Conservation (phyloP, 2,888 invertebrate species). For the Eurytoma adleriae region DNA sequence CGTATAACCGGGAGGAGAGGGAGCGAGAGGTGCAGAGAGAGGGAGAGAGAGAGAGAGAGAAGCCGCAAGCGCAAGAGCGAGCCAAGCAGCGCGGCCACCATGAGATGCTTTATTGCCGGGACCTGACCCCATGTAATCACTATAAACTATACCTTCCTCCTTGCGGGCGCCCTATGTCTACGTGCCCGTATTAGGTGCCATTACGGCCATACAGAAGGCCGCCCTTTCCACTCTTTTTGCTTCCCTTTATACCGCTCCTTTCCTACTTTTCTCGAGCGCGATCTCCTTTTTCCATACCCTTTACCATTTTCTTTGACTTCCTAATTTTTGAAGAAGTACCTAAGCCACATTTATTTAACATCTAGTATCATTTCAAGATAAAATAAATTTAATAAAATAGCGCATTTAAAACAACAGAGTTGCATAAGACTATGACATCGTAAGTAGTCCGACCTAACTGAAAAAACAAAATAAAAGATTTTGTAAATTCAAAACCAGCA, state of each 20-base stretch:
- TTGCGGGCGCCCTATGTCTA: slow-evolving; percentile 63
- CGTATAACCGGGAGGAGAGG: not conserved
- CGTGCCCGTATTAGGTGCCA: slow-evolving; percentile 73
- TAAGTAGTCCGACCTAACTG: too few relatives aligned
- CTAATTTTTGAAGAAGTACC: not conserved
- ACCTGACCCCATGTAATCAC: slow-evolving; percentile 76
- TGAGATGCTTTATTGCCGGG: slow-evolving; percentile 74
- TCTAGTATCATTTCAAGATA: too few relatives aligned
- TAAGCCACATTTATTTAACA: not conserved
- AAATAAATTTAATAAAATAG: too few relatives aligned
- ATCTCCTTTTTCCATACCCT: not conserved
- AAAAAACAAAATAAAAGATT: too few relatives aligned
- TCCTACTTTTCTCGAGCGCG: slow-evolving; percentile 31
- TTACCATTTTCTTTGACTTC: too few relatives aligned
- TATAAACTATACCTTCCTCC: slow-evolving; percentile 75
- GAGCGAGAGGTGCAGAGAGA: not conserved
- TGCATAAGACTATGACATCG: too few relatives aligned
- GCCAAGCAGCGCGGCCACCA: slow-evolving; percentile 68
- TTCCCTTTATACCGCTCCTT: slow-evolving; percentile 45
- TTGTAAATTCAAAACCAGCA: too few relatives aligned
- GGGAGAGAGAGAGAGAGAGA: slow-evolving; percentile 4
- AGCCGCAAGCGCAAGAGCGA: slow-evolving; percentile 8
- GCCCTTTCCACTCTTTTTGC: slow-evolving; percentile 59
- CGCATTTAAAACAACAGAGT: too few relatives aligned
- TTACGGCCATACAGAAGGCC: slow-evolving; percentile 67